Conservation (phyloP, 2,888 invertebrate species). For the Gryllus longicercus region DNA sequence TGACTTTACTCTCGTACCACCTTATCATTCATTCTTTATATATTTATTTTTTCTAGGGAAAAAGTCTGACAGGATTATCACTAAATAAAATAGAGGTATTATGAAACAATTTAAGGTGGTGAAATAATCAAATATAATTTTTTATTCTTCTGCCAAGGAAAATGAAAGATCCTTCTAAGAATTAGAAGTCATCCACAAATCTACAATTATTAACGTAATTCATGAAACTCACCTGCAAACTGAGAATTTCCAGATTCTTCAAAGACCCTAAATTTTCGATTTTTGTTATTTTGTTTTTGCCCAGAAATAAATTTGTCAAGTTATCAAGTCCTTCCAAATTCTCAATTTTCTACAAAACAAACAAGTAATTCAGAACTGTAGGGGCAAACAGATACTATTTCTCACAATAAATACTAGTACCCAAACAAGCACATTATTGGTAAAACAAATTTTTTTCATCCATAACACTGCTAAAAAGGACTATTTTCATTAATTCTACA, state of each 20-base stretch:
- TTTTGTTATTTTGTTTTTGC: constrained; percentile 90
- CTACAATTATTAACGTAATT: not conserved
- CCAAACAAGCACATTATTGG: not conserved
- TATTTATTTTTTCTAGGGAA: no score
- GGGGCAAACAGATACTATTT: no score
- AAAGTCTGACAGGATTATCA: no score
- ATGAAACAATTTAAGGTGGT: no score
- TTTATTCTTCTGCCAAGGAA: no score
- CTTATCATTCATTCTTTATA: no score
- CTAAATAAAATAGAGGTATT: no score
- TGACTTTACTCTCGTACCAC: no score
- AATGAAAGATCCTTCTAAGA: no score
- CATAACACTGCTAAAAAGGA: not conserved
- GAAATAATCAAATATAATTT: no score
- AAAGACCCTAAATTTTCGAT: constrained; percentile 77
- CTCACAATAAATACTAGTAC: not conserved
- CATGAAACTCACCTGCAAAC: constrained; percentile 61
- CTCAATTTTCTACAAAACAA: constrained; percentile 67
- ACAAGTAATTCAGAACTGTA: not conserved
- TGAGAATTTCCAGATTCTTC: constrained; percentile 71
- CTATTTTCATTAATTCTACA: not conserved
- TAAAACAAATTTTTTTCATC: not conserved
- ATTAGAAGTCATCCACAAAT: not conserved
- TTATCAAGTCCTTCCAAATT: constrained; percentile 73
- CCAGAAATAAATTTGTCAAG: constrained; percentile 78